phyloP scores from a whole-genome alignment of 2,113 vertebrate genomes.

The Bucco capensis region DNA sequence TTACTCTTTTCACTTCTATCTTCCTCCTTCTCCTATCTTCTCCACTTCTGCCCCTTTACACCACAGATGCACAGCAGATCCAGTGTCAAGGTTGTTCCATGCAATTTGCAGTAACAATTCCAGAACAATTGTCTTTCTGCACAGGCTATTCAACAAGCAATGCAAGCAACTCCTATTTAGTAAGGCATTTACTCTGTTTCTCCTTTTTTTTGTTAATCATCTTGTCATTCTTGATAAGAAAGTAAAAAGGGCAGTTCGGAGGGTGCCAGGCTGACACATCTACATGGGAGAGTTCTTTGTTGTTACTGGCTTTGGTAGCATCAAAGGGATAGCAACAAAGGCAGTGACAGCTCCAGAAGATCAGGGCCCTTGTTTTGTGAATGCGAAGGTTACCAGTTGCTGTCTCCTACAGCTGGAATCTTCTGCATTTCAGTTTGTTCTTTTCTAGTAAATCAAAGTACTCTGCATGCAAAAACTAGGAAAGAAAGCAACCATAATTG shows the following conservation, averaged over 20 bases:
- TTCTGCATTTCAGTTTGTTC: not conserved
- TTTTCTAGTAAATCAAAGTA: not conserved
- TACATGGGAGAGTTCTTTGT: not conserved
- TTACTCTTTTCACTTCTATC: not conserved
- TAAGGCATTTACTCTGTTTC: not conserved
- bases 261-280: not conserved
- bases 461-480: not conserved
- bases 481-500: not conserved
- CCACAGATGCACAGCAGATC: not conserved
- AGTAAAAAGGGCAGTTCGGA: not conserved
- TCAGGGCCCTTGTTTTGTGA: not conserved
- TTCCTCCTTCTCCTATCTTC: not conserved
- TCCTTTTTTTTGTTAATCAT: not conserved
- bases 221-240: not conserved
- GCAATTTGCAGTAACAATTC: not conserved
- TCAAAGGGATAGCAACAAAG: not conserved
- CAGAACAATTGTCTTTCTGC: conserved; percentile 1
- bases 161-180: not conserved
- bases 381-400: not conserved
- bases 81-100: not conserved
- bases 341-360: not conserved
- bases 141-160: not conserved
- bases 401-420: not conserved
- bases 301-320: not conserved
- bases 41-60: not conserved